Conservation (phyloP, 2,113 vertebrate species). For the Hemiscyllium ocellatum region DNA sequence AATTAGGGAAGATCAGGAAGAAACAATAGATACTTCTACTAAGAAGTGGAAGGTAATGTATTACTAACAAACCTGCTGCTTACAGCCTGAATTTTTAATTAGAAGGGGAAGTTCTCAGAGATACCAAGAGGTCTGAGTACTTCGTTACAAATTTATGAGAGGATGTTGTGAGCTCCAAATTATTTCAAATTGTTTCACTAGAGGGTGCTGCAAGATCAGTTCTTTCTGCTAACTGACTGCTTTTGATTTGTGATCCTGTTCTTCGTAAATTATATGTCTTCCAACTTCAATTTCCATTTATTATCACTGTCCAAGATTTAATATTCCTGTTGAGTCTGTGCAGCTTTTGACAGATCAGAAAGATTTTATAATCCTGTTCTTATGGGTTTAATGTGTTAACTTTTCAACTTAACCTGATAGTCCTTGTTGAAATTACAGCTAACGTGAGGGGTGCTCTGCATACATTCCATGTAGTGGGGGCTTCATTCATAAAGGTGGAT, state of each 20-base stretch:
- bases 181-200: neutral
- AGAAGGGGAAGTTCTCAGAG: neutral
- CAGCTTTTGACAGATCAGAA: neutral
- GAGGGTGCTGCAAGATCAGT: slow-evolving; percentile 24
- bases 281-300: neutral
- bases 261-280: neutral
- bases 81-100: neutral
- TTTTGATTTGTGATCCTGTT: neutral
- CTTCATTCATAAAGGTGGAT: neutral
- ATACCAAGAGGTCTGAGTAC: neutral
- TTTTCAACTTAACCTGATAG: neutral
- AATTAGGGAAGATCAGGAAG: neutral
- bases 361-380: neutral
- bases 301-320: neutral
- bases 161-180: neutral
- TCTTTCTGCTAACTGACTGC: neutral
- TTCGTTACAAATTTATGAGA: neutral
- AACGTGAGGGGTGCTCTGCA: neutral
- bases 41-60: neutral
- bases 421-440: neutral
- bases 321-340: neutral
- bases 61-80: neutral
- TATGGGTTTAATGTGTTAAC: neutral
- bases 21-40: neutral
- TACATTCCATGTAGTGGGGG: neutral